These are phyloP conservation scores for Meleagris gallopavo DNA, from an alignment of 2,113 vertebrate genomes.

Conservation along the genomic window DNA sequence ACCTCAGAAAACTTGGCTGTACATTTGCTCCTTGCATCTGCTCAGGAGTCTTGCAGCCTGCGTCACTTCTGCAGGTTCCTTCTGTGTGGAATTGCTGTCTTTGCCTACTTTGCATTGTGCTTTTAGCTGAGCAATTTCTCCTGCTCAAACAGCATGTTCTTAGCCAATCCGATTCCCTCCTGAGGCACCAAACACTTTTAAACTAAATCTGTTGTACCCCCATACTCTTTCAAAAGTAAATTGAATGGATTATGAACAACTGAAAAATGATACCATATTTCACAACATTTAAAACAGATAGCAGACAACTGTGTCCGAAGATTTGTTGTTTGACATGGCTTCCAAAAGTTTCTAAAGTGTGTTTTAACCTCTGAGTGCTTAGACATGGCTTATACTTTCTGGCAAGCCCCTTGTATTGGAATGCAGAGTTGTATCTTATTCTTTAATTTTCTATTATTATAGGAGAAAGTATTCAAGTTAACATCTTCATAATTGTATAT, in stretches of 20 bases:
- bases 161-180: neutral
- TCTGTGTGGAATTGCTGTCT: neutral
- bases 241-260: neutral
- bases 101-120: neutral
- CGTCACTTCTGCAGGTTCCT: neutral
- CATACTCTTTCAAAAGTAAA: neutral
- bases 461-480: neutral
- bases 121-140: neutral
- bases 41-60: neutral
- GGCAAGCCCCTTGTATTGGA: neutral
- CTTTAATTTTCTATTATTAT: rapidly evolving
- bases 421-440: neutral
- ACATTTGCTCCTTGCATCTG: rapidly evolving
- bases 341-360: neutral
- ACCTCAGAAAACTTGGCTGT: neutral
- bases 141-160: neutral
- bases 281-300: neutral
- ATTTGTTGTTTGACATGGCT: neutral
- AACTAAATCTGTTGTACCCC: rapidly evolving
- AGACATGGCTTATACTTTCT: neutral
- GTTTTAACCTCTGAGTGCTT: neutral
- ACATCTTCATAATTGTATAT: neutral
- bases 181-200: rapidly evolving
- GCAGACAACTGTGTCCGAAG: neutral
- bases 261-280: rapidly evolving